Evolutionary conservation across 1,140 invertebrate genomes (phyloP).

Genomic region (Aphis craccivora): DNA sequence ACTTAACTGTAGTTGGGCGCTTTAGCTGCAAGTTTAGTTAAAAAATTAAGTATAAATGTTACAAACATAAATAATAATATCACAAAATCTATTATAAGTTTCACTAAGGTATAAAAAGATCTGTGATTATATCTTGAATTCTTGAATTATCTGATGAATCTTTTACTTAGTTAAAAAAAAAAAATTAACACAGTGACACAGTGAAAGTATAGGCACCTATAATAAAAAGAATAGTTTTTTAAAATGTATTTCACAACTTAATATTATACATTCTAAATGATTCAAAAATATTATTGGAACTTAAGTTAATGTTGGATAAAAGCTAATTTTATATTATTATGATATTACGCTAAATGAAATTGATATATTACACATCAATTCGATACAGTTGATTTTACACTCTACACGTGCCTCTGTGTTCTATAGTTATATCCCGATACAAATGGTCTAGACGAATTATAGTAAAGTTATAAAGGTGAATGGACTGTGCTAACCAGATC

Average conservation of each 20-base stretch:
- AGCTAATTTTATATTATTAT: background rate
- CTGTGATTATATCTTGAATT: background rate
- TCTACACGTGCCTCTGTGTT: background rate
- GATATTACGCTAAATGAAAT: background rate
- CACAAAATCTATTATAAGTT: too few species aligned
- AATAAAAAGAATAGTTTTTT: background rate
- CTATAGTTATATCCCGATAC: background rate
- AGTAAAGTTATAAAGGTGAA: constrained; percentile 17
- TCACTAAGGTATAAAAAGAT: too few species aligned
- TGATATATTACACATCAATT: background rate
- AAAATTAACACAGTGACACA: background rate
- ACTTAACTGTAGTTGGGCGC: too few species aligned
- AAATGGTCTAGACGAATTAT: background rate
- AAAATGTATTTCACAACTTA: background rate
- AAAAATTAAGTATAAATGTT: too few species aligned
- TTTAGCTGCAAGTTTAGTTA: too few species aligned
- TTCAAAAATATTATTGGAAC: background rate
- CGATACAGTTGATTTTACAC: background rate
- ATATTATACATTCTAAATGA: background rate
- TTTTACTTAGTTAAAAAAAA: background rate
- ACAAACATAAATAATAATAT: too few species aligned
- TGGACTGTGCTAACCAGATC: background rate
- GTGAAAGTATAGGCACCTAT: background rate
- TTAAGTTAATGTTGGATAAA: background rate
- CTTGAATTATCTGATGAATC: background rate